A percentile compares a stretch with the other conserved stretches of the same genome.
Evolutionary conservation across 1,140 invertebrate species (phyloP).

Genomic region (Drosophila saltans): DNA sequence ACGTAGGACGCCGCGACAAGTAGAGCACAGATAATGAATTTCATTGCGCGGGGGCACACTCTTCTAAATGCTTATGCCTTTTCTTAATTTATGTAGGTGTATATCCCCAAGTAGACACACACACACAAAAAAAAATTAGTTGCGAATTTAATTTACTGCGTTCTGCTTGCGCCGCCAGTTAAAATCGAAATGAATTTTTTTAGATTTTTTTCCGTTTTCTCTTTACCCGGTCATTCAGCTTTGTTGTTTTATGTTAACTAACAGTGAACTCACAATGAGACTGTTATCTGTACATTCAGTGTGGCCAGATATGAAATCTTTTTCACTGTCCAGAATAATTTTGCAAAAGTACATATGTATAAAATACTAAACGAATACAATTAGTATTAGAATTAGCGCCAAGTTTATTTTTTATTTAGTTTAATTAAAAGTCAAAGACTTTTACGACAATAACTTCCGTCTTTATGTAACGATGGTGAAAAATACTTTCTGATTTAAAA

Average conservation of each 20-base stretch:
- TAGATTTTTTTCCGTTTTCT: background rate
- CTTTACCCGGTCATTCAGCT: background rate
- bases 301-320: background rate
- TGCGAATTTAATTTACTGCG: slow-evolving; percentile 42
- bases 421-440: too few relatives aligned
- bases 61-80: slow-evolving; percentile 40
- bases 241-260: too few relatives aligned
- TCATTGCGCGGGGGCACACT: slow-evolving; percentile 67
- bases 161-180: slow-evolving; percentile 54
- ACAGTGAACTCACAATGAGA: too few relatives aligned
- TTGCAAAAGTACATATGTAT: background rate
- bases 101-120: slow-evolving; percentile 51
- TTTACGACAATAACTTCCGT: too few relatives aligned
- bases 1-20: slow-evolving; percentile 70
- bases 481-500: too few relatives aligned
- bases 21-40: slow-evolving; percentile 78
- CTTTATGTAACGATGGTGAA: too few relatives aligned
- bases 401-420: too few relatives aligned
- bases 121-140: slow-evolving; percentile 45
- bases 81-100: slow-evolving; percentile 53
- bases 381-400: background rate
- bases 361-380: background rate
- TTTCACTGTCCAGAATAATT: background rate
- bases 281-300: background rate
- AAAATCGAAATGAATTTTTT: slow-evolving; percentile 67